phyloP scores from a whole-genome alignment of 2,888 invertebrate genomes.

The Cerceris ruficornis region DNA sequence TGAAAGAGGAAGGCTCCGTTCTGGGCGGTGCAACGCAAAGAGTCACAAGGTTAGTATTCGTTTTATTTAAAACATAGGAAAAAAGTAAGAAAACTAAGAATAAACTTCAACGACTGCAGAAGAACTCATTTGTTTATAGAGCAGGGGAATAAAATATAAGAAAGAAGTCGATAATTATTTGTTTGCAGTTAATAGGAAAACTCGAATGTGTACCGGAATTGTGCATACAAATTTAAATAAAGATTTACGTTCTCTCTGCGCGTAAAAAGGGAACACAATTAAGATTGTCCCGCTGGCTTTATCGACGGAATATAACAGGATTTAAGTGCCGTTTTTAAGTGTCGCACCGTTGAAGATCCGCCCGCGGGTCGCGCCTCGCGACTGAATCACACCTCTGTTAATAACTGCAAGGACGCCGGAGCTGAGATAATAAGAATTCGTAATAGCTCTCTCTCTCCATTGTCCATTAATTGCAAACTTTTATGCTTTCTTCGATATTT shows the following conservation, averaged over 20 bases:
- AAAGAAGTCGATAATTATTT: no score
- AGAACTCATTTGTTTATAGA: no score
- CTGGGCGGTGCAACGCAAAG: constrained; percentile 78
- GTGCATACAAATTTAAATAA: no score
- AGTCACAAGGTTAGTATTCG: constrained; percentile 76
- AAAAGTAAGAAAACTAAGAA: no score
- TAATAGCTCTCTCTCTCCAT: constrained; percentile 24
- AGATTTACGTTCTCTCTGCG: no score
- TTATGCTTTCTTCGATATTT: constrained; percentile 14
- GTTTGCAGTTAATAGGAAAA: no score
- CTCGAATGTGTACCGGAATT: no score
- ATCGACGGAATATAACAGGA: constrained; percentile 42
- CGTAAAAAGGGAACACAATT: constrained; percentile 29
- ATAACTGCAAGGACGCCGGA: constrained; percentile 45
- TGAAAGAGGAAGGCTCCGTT: constrained; percentile 79
- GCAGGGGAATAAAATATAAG: no score
- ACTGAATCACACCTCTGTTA: constrained; percentile 46
- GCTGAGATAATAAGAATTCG: constrained; percentile 49
- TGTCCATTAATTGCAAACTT: constrained; percentile 41
- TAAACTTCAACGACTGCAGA: no score
- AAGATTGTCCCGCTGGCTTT: constrained; percentile 31
- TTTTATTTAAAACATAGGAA: no score
- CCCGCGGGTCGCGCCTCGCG: constrained; percentile 25
- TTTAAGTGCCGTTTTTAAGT: constrained; percentile 57
- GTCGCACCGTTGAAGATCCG: constrained; percentile 43